Conservation (phyloP, 2,113 vertebrate genomes). For the Corvus moneduloides region DNA sequence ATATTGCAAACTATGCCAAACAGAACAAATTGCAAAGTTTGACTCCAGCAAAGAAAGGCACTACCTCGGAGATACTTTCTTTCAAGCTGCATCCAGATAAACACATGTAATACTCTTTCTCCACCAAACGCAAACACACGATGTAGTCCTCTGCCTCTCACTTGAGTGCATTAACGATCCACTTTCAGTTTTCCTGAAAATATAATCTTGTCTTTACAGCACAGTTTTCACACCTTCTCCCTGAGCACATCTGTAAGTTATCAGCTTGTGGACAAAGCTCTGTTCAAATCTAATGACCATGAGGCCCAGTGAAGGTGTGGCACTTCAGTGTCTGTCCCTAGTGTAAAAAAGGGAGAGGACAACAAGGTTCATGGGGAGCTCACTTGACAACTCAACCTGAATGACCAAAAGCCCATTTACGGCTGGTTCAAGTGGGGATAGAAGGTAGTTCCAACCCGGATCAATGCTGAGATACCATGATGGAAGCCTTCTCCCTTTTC, state of each 20-base stretch:
- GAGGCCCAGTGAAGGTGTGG: background rate
- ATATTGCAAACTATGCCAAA: background rate
- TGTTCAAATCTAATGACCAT: background rate
- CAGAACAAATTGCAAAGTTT: background rate
- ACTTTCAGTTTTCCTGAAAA: background rate
- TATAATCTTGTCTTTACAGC: background rate
- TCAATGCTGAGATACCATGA: background rate
- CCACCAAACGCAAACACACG: accelerated
- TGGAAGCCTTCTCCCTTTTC: background rate
- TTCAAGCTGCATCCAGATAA: background rate
- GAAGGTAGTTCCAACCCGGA: background rate
- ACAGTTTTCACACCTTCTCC: background rate
- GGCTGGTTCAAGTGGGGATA: background rate
- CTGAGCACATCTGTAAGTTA: background rate
- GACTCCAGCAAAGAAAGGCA: background rate
- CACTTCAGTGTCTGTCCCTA: background rate
- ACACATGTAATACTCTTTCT: background rate
- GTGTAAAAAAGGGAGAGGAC: background rate
- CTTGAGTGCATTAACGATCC: background rate
- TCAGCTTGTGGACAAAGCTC: background rate
- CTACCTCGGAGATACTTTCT: background rate
- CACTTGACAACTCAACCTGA: background rate
- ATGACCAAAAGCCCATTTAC: background rate
- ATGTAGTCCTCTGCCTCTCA: background rate
- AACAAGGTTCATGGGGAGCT: background rate